A percentile compares a stretch with the other conserved stretches of the same genome.
These are phyloP conservation scores for Chorisops tibialis DNA, from an alignment of 2,888 invertebrate genomes.

Conservation along the genomic window DNA sequence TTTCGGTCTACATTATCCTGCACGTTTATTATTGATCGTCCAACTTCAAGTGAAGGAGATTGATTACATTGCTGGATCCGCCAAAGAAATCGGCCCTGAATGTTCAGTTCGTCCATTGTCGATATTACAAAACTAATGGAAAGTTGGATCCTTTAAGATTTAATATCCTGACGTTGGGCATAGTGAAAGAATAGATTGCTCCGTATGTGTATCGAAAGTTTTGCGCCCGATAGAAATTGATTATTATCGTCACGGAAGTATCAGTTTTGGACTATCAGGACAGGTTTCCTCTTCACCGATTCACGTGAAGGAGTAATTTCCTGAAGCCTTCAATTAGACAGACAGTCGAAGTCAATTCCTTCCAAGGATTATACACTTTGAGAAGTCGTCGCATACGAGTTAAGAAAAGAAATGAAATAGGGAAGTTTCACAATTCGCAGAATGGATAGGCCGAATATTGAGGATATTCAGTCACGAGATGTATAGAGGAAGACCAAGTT, in stretches of 20 bases:
- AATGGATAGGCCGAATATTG: background rate
- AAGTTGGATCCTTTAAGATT: background rate
- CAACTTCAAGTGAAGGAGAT: background rate
- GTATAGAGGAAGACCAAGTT: background rate
- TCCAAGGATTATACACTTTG: background rate
- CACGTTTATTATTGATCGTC: background rate
- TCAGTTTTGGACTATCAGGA: slow-evolving; percentile 30
- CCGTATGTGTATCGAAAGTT: background rate
- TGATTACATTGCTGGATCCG: background rate
- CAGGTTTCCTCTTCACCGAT: slow-evolving; percentile 20
- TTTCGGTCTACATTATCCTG: too few relatives aligned
- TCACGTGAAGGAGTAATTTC: slow-evolving; percentile 31
- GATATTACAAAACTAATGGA: slow-evolving; percentile 6
- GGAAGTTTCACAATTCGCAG: slow-evolving; percentile 1
- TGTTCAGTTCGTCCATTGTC: background rate
- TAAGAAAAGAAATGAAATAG: slow-evolving; percentile 8
- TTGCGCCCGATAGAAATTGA: slow-evolving; percentile 9
- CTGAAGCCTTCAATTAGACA: slow-evolving; percentile 30
- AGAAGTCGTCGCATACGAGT: slow-evolving; percentile 1
- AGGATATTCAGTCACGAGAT: background rate
- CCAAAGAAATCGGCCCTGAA: background rate
- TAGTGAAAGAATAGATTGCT: background rate
- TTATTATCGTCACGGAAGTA: slow-evolving; percentile 27
- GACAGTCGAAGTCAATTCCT: slow-evolving; percentile 20
- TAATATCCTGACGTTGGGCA: background rate